Conservation (phyloP, 2,888 invertebrate genomes). For the Parnassius mnemosyne region DNA sequence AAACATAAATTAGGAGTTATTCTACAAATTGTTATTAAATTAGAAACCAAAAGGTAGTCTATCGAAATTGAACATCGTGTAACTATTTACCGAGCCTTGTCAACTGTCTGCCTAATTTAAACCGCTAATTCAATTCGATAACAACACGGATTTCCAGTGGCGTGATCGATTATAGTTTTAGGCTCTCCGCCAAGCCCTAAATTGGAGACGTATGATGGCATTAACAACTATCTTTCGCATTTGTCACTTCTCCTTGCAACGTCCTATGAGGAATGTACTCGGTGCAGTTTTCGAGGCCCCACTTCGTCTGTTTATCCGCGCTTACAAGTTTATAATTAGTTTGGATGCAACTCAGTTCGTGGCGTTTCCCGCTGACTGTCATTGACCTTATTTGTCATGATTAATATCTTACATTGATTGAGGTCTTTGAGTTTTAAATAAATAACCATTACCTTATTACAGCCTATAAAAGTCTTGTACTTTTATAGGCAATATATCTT, state of each 20-base stretch:
- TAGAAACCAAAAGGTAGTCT: not conserved
- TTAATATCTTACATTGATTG: too few species aligned
- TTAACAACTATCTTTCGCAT: slow-evolving; percentile 4
- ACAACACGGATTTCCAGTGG: not conserved
- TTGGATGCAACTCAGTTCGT: not conserved
- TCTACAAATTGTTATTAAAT: too few species aligned
- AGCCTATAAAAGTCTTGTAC: too few species aligned
- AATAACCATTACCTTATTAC: too few species aligned
- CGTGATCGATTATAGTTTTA: slow-evolving; percentile 4
- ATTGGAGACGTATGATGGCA: not conserved
- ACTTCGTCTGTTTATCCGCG: not conserved
- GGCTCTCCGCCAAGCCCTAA: slow-evolving; percentile 15
- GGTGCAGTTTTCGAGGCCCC: not conserved
- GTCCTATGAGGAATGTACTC: not conserved
- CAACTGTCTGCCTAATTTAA: too few species aligned
- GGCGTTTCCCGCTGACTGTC: not conserved
- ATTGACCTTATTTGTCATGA: not conserved
- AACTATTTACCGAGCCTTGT: too few species aligned
- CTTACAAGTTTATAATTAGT: slow-evolving; percentile 17
- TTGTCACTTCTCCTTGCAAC: slow-evolving; percentile 13
- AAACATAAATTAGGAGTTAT: too few species aligned
- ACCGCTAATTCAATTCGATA: not conserved
- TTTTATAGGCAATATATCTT: too few species aligned
- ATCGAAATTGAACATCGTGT: too few species aligned
- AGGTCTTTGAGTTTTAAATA: too few species aligned